Evolutionary conservation across 2,888 invertebrate genomes (phyloP).

Genomic region (Acrobasis suavella): DNA sequence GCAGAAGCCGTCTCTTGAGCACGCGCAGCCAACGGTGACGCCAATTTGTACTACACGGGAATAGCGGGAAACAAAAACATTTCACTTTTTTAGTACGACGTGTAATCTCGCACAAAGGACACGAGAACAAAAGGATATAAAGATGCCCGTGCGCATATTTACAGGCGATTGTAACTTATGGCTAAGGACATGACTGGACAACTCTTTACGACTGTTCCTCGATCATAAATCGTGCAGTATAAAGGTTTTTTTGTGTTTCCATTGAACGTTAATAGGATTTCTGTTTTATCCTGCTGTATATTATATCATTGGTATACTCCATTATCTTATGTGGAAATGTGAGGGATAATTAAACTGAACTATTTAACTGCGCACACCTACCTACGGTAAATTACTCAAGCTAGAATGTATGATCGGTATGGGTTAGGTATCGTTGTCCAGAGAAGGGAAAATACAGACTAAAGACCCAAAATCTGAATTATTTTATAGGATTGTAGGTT

Average conservation of each 20-base stretch:
- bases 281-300: not conserved
- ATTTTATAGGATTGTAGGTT: too few relatives aligned
- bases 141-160: slow-evolving; percentile 4
- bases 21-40: slow-evolving; percentile 10
- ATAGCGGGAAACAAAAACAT: slow-evolving; percentile 6
- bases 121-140: slow-evolving; percentile 13
- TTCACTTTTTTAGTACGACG: slow-evolving; percentile 1
- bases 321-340: too few relatives aligned
- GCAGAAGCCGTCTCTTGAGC: slow-evolving; percentile 40
- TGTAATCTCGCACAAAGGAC: slow-evolving; percentile 9
- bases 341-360: too few relatives aligned
- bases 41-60: slow-evolving; percentile 16
- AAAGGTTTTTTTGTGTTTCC: not conserved
- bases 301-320: not conserved
- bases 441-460: too few relatives aligned
- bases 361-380: too few relatives aligned
- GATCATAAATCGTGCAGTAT: not conserved
- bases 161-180: slow-evolving; percentile 2
- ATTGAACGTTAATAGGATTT: not conserved
- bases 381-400: too few relatives aligned
- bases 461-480: too few relatives aligned
- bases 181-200: not conserved
- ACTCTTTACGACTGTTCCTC: slow-evolving; percentile 9
- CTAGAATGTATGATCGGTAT: too few relatives aligned
- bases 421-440: too few relatives aligned